Evolutionary conservation across 2,113 vertebrate genomes (phyloP), one percentile per base, ranked within the genome.

Genomic region (Butorides virescens): DNA sequence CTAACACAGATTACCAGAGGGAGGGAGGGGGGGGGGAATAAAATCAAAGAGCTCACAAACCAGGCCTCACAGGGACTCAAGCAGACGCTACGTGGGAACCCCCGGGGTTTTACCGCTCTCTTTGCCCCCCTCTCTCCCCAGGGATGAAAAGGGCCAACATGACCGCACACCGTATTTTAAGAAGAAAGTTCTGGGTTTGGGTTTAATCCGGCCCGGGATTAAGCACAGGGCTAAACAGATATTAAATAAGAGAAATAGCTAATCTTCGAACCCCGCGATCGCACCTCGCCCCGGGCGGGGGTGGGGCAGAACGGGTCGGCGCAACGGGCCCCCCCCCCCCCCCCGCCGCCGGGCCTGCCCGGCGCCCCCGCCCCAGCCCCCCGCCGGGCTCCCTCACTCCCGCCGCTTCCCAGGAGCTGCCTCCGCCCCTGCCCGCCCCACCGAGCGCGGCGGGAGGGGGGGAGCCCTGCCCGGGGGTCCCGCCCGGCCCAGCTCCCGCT

Each of bases 171-270:
- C 29, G 9, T 1, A 7, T 6, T 25, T 36, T 20, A 32, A 32
- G 30, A 16, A 21, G 9, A 11, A 80, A 88, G 26, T 63, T 5
- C 59, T 5, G 46, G n/a, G 3, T 21, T 25, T 16, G 70, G 15
- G 12, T 21, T 55, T 49, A 46, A 30, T 5, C 34, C 29, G 5
- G 4, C n/a, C 12, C 34, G 15, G 23, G 6, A 21, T 12, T 4
- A 29, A 37, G 1, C 52, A 7, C 5, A 2, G 27, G 10, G 18
- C 18, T 32, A 7, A 34, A 9, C 1, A 10, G 8, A 30, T 7
- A n/a, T 13, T 17, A 29, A 63, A 44, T 5, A n/a, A 3, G 2
- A 37, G 32, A n/a, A 86, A 67, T 0, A 5, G 0, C 39, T 2
- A 0, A 21, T 16, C 21, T 34, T 30, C 26, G 32, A 16, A 2